Percentiles rank a stretch among this genome's conserved stretches.
These are phyloP conservation scores for Lethocerus indicus DNA, from an alignment of 1,140 invertebrate species.

Conservation along the genomic window DNA sequence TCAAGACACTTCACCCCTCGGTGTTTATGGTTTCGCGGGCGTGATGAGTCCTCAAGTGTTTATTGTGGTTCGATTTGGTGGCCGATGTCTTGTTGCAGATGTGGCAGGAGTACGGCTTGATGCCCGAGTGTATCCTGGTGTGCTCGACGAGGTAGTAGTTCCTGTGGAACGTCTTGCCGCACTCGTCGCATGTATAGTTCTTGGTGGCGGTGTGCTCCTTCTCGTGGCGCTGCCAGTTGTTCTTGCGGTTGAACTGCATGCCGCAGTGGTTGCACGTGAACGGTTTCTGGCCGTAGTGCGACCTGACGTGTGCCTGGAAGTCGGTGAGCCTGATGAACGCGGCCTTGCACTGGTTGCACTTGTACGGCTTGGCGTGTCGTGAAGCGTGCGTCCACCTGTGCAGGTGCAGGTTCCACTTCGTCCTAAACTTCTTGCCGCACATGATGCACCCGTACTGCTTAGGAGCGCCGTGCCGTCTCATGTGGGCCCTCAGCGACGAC, in stretches of 20 bases:
- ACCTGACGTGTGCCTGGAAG: conserved; percentile 66
- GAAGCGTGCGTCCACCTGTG: conserved; percentile 80
- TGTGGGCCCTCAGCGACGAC: conserved; percentile 60
- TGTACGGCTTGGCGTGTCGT: conserved; percentile 64
- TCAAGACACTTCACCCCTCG: too few species aligned
- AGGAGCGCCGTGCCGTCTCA: conserved; percentile 55
- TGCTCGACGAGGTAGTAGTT: conserved; percentile 79
- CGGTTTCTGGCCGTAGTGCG: conserved; percentile 58
- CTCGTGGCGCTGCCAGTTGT: conserved; percentile 79
- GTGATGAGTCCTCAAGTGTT: conserved; percentile 74
- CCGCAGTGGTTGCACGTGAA: conserved; percentile 88
- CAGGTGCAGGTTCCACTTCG: conserved; percentile 75
- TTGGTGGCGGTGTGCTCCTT: conserved; percentile 80
- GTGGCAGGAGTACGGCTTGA: conserved; percentile 65
- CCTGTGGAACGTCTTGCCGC: conserved; percentile 69
- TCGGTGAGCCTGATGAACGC: conserved; percentile 64
- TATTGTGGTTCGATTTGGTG: conserved; percentile 77
- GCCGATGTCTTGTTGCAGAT: conserved; percentile 73
- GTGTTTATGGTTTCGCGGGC: conserved; percentile 67
- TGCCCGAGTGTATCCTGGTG: conserved; percentile 63
- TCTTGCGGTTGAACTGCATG: conserved; percentile 82
- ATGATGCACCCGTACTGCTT: conserved; percentile 60
- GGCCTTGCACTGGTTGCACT: conserved; percentile 65
- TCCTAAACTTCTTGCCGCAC: conserved; percentile 69
- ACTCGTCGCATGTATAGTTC: conserved; percentile 72